Percentiles rank a stretch among this genome's conserved stretches.
These are phyloP conservation scores for Stenolophus ochropezus DNA, from an alignment of 2,888 invertebrate genomes.

Conservation along the genomic window DNA sequence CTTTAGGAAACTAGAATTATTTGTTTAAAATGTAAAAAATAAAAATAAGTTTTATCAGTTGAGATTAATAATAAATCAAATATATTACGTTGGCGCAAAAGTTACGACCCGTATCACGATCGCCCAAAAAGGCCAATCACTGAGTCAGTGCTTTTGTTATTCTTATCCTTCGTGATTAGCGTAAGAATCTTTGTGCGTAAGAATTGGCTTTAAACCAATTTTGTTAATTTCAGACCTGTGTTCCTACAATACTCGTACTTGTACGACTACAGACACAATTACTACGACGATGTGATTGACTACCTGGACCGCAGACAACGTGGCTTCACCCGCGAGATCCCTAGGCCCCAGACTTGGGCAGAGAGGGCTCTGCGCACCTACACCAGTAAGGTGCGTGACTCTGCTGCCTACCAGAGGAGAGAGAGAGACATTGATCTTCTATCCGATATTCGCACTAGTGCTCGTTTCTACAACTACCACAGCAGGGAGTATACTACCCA, in stretches of 20 bases:
- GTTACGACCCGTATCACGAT: no score
- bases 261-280: conserved; percentile 89
- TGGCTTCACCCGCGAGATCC: conserved; percentile 81
- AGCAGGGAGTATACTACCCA: conserved; percentile 76
- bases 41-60: no score
- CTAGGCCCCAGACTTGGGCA: conserved; percentile 89
- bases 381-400: conserved; percentile 70
- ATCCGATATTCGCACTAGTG: conserved; percentile 79
- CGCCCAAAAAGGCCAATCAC: neutral
- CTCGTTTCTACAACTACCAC: conserved; percentile 84
- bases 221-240: conserved; percentile 77
- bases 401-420: conserved; percentile 66
- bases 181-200: neutral
- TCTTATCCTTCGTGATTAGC: neutral
- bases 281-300: conserved; percentile 90
- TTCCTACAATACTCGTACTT: conserved; percentile 88
- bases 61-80: no score
- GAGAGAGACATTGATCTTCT: conserved; percentile 73
- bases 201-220: conserved; percentile 48
- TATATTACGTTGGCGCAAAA: neutral
- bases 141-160: neutral
- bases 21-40: no score
- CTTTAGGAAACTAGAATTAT: no score
- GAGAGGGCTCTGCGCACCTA: conserved; percentile 87
- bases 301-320: conserved; percentile 86